phyloP scores from a whole-genome alignment of 2,797 vertebrate species.

The Linurgus olivaceus region DNA sequence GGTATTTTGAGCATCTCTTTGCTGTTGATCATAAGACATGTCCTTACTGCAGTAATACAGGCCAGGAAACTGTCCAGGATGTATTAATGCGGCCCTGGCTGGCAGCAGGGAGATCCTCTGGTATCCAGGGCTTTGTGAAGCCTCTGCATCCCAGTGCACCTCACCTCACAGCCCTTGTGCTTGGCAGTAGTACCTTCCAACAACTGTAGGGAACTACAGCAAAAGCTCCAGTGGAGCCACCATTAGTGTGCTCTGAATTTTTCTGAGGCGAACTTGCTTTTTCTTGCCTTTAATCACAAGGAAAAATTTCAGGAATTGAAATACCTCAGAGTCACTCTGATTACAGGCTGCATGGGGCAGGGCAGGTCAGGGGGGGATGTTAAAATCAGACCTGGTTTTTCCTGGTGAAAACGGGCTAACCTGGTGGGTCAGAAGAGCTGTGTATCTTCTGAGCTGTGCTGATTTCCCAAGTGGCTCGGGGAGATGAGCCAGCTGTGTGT shows the following conservation, averaged over 20 bases:
- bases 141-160: neutral
- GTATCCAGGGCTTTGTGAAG: neutral
- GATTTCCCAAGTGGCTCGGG: neutral
- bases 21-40: neutral
- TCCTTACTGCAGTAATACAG: neutral
- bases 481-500: too few relatives aligned
- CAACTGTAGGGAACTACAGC: neutral
- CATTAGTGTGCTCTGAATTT: neutral
- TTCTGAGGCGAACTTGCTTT: neutral
- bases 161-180: neutral
- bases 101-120: neutral
- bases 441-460: neutral
- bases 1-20: neutral
- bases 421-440: neutral
- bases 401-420: neutral
- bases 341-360: neutral
- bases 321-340: neutral
- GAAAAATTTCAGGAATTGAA: neutral
- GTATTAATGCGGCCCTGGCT: neutral
- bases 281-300: neutral
- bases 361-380: fast-evolving
- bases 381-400: neutral
- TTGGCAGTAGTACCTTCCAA: neutral
- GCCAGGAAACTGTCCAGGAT: neutral
- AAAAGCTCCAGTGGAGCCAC: neutral